phyloP scores from a whole-genome alignment of 2,797 vertebrate species.

The Numenius phaeopus region DNA sequence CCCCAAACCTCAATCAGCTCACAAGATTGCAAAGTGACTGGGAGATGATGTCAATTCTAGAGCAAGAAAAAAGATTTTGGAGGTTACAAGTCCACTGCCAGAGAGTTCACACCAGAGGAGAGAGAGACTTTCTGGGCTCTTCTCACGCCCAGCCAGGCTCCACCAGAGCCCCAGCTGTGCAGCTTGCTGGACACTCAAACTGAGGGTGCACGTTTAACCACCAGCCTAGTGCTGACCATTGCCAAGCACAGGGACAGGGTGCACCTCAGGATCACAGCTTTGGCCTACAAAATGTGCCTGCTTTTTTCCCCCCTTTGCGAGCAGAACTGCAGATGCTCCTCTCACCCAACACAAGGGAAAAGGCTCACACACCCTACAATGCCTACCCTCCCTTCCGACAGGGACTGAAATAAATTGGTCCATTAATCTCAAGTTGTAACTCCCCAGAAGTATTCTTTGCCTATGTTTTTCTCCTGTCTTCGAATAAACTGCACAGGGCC shows the following conservation, averaged over 20 bases:
- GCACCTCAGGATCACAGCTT: neutral
- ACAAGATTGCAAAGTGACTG: neutral
- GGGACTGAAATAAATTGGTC: neutral
- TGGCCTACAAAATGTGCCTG: rapidly evolving
- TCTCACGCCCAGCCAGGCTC: neutral
- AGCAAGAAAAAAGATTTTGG: neutral
- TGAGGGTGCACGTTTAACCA: neutral
- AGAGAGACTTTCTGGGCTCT: neutral
- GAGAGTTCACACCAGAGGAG: neutral
- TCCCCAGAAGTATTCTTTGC: neutral
- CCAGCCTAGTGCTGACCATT: neutral
- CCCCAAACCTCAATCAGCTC: neutral
- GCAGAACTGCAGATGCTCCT: neutral
- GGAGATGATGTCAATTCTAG: neutral
- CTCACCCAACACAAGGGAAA: rapidly evolving
- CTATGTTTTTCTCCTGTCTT: neutral
- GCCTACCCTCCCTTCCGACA: neutral
- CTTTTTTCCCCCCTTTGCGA: rapidly evolving
- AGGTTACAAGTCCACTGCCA: neutral
- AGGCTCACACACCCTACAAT: rapidly evolving
- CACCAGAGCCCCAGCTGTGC: neutral
- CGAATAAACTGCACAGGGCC: neutral
- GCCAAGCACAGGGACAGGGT: rapidly evolving
- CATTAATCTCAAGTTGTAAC: neutral
- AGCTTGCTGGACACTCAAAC: neutral